Evolutionary conservation across 2,888 invertebrate genomes (phyloP).

Genomic region (Idaea straminata): DNA sequence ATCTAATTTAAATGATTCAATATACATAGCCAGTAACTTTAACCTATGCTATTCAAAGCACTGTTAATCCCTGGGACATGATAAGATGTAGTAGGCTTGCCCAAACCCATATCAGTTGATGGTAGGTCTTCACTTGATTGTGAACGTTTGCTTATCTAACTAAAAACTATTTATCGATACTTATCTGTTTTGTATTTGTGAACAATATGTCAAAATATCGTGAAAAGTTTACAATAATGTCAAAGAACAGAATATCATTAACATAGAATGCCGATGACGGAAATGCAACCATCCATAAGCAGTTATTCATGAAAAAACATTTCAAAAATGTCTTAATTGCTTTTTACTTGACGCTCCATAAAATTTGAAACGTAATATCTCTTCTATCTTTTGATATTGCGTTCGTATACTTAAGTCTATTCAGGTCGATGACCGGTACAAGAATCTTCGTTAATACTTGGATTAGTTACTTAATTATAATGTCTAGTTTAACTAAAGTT

Average conservation of each 20-base stretch:
- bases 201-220: neutral
- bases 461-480: neutral
- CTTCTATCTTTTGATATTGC: slow-evolving; percentile 45
- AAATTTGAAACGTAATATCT: slow-evolving; percentile 55
- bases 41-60: no score
- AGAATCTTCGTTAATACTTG: neutral
- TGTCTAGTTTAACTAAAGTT: neutral
- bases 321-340: slow-evolving; percentile 66
- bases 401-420: slow-evolving; percentile 41
- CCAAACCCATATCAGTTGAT: no score
- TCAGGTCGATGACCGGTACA: slow-evolving; percentile 53
- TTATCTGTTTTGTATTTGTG: neutral
- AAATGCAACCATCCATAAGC: slow-evolving; percentile 56
- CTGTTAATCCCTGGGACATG: no score
- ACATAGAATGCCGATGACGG: slow-evolving; percentile 28
- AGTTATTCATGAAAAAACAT: slow-evolving; percentile 32
- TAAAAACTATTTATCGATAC: neutral
- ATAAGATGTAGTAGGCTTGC: no score
- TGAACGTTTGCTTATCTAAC: neutral
- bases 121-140: no score
- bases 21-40: no score
- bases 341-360: slow-evolving; percentile 70
- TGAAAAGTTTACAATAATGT: neutral
- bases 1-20: no score
- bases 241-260: slow-evolving; percentile 15